Percentiles rank a stretch among this genome's conserved stretches.
phyloP scores from a whole-genome alignment of 2,113 vertebrate genomes.

The Oncorhynchus masou region DNA sequence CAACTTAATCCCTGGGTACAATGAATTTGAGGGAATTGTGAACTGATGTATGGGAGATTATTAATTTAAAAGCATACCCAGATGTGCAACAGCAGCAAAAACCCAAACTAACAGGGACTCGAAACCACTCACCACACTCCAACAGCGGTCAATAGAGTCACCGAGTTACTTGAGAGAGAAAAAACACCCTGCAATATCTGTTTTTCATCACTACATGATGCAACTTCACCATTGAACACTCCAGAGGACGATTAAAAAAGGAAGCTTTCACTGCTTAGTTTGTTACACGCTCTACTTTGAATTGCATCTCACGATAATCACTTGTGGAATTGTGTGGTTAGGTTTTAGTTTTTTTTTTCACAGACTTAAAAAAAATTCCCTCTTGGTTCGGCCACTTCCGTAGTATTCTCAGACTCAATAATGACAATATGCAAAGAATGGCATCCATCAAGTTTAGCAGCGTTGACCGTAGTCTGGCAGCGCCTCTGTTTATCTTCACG shows the following conservation, averaged over 20 bases:
- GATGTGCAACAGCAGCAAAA: constrained; percentile 58
- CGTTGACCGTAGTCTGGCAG: constrained; percentile 52
- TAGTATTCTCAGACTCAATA: constrained; percentile 19
- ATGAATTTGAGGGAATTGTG: constrained; percentile 65
- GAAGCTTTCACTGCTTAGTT: constrained; percentile 20
- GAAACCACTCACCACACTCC: constrained; percentile 37
- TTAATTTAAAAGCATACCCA: constrained; percentile 66
- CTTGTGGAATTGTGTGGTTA: constrained; percentile 26
- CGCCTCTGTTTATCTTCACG: constrained; percentile 67
- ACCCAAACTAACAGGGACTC: constrained; percentile 43
- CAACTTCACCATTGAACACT: constrained; percentile 41
- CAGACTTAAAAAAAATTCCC: neutral
- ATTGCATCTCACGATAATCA: neutral
- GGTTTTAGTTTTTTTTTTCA: neutral
- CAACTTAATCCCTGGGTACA: constrained; percentile 67
- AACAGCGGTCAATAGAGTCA: constrained; percentile 46
- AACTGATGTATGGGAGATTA: constrained; percentile 68
- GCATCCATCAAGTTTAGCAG: constrained; percentile 53
- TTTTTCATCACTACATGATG: constrained; percentile 61
- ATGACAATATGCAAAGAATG: constrained; percentile 36
- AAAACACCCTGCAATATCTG: constrained; percentile 46
- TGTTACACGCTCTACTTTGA: constrained; percentile 6
- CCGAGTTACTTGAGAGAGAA: constrained; percentile 38
- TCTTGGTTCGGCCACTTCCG: constrained; percentile 18
- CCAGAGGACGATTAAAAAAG: constrained; percentile 41